Evolutionary conservation across 2,113 vertebrate species (phyloP).

Genomic region (Oryctolagus cuniculus): DNA sequence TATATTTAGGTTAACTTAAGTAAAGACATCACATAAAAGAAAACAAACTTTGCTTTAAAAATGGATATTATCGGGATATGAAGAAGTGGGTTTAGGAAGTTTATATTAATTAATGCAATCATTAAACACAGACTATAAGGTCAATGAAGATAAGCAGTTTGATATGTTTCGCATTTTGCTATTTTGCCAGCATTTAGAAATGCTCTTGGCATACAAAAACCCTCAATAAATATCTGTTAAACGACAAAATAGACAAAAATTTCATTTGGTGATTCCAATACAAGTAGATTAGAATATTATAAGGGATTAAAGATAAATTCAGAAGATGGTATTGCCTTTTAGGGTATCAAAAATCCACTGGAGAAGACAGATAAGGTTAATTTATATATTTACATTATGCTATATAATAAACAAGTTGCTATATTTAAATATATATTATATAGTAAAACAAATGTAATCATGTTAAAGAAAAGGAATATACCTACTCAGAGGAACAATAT

Average conservation of each 20-base stretch:
- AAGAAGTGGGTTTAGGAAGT: background rate
- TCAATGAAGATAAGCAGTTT: background rate
- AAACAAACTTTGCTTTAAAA: slow-evolving; percentile 19
- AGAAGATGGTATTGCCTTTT: background rate
- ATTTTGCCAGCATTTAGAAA: slow-evolving; percentile 3
- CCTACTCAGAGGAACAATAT: background rate
- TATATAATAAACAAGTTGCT: background rate
- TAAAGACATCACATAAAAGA: slow-evolving; percentile 17
- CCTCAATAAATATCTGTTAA: background rate
- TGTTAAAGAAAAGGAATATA: background rate
- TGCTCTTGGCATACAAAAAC: background rate
- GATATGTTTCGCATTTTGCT: background rate
- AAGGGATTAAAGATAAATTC: background rate
- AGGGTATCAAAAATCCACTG: background rate
- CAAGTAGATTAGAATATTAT: background rate
- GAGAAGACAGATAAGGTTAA: background rate
- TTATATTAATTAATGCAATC: background rate
- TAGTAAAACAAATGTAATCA: background rate
- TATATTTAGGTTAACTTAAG: background rate
- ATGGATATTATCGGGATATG: background rate
- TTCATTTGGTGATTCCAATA: background rate
- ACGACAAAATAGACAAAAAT: background rate
- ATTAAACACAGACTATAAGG: background rate
- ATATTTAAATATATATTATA: slow-evolving; percentile 17
- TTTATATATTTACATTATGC: background rate